Conservation (phyloP, 2,113 vertebrate species). For the Scophthalmus maximus region DNA sequence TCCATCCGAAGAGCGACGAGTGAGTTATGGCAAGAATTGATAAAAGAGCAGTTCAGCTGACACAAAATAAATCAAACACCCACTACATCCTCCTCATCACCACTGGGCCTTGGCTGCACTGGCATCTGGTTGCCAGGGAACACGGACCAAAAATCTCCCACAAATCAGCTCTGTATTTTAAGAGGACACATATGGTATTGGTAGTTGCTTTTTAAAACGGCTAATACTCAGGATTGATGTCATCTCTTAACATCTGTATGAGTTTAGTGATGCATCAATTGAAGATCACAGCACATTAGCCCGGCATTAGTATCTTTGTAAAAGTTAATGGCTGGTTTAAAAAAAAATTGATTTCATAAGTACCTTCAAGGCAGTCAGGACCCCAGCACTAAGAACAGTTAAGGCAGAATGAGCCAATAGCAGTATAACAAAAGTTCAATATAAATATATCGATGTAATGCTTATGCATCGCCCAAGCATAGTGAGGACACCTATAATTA, state of each 20-base stretch:
- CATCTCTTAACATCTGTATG: conserved; percentile 10
- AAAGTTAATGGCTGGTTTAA: not conserved
- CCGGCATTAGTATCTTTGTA: not conserved
- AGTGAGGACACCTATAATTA: too few relatives aligned
- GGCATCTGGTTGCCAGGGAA: conserved; percentile 71
- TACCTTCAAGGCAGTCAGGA: too few relatives aligned
- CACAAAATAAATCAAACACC: conserved; percentile 65
- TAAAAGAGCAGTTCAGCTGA: conserved; percentile 66
- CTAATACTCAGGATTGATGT: not conserved
- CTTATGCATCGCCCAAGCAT: too few relatives aligned
- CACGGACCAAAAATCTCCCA: conserved; percentile 36
- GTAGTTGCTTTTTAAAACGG: not conserved
- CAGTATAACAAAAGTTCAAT: too few relatives aligned
- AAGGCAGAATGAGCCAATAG: too few relatives aligned
- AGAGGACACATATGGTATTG: conserved; percentile 4
- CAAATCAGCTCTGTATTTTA: conserved; percentile 49
- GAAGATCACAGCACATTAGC: conserved; percentile 8
- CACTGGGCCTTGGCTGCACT: conserved; percentile 30
- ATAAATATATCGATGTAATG: too few relatives aligned
- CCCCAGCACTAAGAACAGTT: too few relatives aligned
- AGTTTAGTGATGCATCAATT: not conserved
- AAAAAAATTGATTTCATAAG: not conserved
- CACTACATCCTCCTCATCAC: conserved; percentile 53
- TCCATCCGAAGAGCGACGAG: conserved; percentile 14
- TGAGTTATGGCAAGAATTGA: conserved; percentile 45